Conservation (phyloP, 2,797 vertebrate genomes). For the Catamblyrhynchus diadema region DNA sequence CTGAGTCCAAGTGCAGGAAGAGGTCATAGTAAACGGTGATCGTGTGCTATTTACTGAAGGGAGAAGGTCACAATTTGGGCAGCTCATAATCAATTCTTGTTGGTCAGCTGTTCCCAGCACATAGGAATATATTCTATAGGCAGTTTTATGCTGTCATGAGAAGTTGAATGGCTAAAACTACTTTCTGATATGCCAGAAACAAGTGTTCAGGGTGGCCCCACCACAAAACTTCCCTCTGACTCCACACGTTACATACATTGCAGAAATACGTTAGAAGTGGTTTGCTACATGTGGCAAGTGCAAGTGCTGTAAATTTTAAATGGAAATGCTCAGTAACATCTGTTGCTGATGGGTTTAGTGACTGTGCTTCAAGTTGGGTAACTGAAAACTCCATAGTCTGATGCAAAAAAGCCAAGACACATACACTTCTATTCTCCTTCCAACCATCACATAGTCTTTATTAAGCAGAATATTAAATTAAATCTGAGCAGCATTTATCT, state of each 20-base stretch:
- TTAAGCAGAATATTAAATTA: slow-evolving; percentile 64
- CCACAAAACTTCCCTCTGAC: not conserved
- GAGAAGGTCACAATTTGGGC: not conserved
- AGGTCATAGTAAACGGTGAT: not conserved
- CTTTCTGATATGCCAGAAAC: not conserved
- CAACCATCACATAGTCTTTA: slow-evolving; percentile 56
- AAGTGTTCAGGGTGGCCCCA: not conserved
- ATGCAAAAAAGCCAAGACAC: slow-evolving; percentile 31
- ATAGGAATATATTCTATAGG: not conserved
- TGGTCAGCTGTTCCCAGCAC: not conserved
- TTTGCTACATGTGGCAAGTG: not conserved
- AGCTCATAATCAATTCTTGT: not conserved
- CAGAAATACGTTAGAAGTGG: not conserved
- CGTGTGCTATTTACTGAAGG: accelerated
- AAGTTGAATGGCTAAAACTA: not conserved
- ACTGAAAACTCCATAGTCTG: not conserved
- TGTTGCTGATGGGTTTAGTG: not conserved
- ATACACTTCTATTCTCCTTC: slow-evolving; percentile 26
- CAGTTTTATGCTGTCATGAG: not conserved
- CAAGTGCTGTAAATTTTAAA: not conserved
- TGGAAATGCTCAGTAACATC: not conserved
- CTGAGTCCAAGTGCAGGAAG: not conserved
- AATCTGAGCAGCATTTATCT: slow-evolving; percentile 37
- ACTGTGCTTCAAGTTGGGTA: not conserved
- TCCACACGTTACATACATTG: not conserved